Evolutionary conservation across 2,797 vertebrate species (phyloP), one percentile per base, ranked within the genome.

Genomic region (Diglossa cyanea): DNA sequence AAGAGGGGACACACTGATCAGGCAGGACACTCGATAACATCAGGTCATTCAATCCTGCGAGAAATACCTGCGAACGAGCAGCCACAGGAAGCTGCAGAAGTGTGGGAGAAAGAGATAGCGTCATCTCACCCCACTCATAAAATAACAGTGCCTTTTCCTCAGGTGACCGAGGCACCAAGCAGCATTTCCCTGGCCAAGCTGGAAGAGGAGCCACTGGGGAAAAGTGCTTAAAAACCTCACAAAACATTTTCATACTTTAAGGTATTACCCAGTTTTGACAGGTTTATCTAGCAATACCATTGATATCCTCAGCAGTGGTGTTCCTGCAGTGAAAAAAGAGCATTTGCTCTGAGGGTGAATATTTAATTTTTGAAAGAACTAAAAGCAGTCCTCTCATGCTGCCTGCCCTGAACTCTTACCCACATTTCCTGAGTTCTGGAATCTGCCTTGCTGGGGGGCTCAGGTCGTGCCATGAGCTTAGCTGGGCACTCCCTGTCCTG

Each of bases 11-110:
- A 28, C 26, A 37, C 60, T 17, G 13, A 65, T 94, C 81, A 68
- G 82, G 90, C 67, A 4, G 0, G 0, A 4, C 60, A 60, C 70
- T 73, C 0, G 86, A 96, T 96, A 96, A 93, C 74, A 96, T 95
- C 94, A 33, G 68, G 65, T 48, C 62, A 93, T 88, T 94, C 80
- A 86, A 83, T 93, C 86, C 90, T 65, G 80, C 10, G 35, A 85
- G 35, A 85, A 96, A 88, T 94, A 65, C 75, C 91, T 91, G 90
- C 66, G 61, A 86, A 62, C 20, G 24, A 66, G 35, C 93, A 53
- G 84, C 67, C 91, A 50, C 75, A 65, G 96, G 93, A 94, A 91
- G 72, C 71, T 45, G 31, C 23, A 81, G 65, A 84, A 90, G 60
- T 47, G 76, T 30, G 57, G 68, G 81, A 54, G 58, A 90, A 88